These are phyloP conservation scores for Carabus problematicus DNA, from an alignment of 2,888 invertebrate genomes.

Conservation along the genomic window DNA sequence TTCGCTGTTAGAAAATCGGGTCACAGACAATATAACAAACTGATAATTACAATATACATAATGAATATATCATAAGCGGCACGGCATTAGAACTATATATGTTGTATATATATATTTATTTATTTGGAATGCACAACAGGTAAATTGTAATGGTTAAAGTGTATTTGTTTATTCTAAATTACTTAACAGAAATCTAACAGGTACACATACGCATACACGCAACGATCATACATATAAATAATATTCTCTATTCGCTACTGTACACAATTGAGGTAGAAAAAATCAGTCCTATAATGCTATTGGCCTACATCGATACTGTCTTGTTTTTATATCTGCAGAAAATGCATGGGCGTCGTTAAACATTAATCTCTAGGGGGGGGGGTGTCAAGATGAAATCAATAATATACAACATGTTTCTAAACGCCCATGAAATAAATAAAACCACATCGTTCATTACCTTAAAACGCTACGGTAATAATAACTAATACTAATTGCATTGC, in stretches of 20 bases:
- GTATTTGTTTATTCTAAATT: not conserved
- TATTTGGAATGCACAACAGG: conserved; percentile 34
- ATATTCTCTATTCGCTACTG: conserved; percentile 52
- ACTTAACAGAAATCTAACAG: conserved; percentile 10
- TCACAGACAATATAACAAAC: not conserved
- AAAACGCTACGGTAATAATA: not conserved
- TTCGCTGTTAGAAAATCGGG: not conserved
- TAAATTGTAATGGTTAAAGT: not conserved
- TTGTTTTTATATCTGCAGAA: not conserved
- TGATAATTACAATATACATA: too few species aligned
- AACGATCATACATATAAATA: conserved; percentile 36
- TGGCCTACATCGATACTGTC: not conserved
- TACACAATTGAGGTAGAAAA: conserved; percentile 59
- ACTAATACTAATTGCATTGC: conserved; percentile 29
- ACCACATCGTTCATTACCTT: conserved; percentile 8
- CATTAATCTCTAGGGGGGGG: not conserved
- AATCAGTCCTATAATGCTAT: conserved; percentile 56
- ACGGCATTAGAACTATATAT: not conserved
- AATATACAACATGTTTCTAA: not conserved
- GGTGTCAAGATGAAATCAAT: too few species aligned
- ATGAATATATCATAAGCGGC: not conserved
- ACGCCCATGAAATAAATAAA: conserved; percentile 1
- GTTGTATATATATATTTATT: not conserved
- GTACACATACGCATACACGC: conserved; percentile 19
- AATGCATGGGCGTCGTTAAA: not conserved